Evolutionary conservation across 2,888 invertebrate species (phyloP).

Genomic region (Mesorhabditis sp.): DNA sequence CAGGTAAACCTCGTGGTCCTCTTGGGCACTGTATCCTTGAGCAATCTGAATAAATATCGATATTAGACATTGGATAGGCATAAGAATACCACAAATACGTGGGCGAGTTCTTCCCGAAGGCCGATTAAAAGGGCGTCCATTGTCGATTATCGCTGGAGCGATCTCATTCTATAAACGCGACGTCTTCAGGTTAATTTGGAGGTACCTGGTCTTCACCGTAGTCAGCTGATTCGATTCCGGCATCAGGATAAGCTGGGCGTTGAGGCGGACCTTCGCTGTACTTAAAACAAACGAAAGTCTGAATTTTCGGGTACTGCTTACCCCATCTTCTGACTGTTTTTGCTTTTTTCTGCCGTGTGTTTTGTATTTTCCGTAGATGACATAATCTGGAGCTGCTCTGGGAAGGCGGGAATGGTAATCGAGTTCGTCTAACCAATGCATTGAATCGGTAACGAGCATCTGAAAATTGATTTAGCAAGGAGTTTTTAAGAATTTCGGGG

Average conservation of each 20-base stretch:
- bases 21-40: slow-evolving; percentile 30
- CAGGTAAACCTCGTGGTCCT: slow-evolving; percentile 34
- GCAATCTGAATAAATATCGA: slow-evolving; percentile 23
- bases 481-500: no score
- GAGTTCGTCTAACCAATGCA: slow-evolving; percentile 4
- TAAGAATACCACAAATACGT: no score
- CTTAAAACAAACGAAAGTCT: background rate
- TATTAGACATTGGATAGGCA: no score
- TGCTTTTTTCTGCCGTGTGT: background rate
- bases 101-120: no score
- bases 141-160: no score
- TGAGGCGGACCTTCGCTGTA: background rate
- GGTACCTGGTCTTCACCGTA: background rate
- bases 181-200: no score
- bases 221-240: background rate
- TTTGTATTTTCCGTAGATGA: background rate
- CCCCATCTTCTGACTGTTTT: background rate
- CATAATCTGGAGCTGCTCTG: background rate
- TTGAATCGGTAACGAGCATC: slow-evolving; percentile 1
- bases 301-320: background rate
- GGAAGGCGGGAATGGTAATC: background rate
- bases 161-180: no score
- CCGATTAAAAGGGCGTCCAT: no score
- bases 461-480: background rate
- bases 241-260: background rate